Percentiles rank a stretch among this genome's conserved stretches.
Conservation (phyloP, 2,113 vertebrate genomes). For the Amphilophus citrinellus region DNA sequence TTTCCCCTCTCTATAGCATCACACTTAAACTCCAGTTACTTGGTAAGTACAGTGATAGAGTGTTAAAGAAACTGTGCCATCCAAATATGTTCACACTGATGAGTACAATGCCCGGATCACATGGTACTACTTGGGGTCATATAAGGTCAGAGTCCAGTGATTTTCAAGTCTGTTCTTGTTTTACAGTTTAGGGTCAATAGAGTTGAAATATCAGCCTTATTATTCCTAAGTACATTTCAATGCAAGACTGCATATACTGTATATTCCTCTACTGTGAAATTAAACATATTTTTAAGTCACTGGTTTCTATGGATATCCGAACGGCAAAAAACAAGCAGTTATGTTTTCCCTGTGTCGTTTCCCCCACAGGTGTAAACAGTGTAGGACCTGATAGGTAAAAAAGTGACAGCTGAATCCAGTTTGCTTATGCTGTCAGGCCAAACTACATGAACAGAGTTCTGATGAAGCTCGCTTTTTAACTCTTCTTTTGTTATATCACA, state of each 20-base stretch:
- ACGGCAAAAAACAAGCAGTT: neutral
- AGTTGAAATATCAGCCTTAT: neutral
- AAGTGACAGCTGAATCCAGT: neutral
- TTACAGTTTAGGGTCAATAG: neutral
- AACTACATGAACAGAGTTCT: neutral
- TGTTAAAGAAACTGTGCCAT: neutral
- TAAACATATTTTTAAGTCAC: neutral
- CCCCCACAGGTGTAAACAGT: neutral
- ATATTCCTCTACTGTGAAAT: neutral
- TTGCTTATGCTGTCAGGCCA: neutral
- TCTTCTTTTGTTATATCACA: neutral
- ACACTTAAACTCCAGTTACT: slow-evolving; percentile 5
- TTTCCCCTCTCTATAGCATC: neutral
- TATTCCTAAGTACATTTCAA: neutral
- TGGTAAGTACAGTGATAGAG: neutral
- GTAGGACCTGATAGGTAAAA: accelerated
- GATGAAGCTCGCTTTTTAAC: neutral
- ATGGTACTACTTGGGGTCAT: neutral
- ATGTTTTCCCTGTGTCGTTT: neutral
- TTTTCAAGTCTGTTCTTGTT: neutral
- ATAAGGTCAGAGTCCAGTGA: neutral
- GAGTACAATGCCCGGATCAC: neutral
- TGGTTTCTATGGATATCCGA: neutral
- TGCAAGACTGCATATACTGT: neutral
- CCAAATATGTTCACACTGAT: neutral